phyloP scores from a whole-genome alignment of 1,140 invertebrate genomes.

The Antheraea pernyi region DNA sequence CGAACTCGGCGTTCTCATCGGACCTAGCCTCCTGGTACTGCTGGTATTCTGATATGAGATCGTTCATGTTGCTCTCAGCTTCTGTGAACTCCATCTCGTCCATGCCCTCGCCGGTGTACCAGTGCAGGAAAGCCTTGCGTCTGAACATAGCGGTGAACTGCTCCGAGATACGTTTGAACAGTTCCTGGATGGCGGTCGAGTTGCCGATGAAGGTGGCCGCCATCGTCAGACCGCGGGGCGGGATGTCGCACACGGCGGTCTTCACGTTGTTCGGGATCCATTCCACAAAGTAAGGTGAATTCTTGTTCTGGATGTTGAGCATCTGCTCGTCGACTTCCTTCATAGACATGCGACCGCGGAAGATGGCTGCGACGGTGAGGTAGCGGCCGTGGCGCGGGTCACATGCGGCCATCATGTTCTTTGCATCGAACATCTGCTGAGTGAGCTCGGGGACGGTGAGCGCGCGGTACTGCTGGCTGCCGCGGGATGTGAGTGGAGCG shows the following conservation, averaged over 20 bases:
- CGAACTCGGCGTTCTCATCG: slow-evolving; percentile 85
- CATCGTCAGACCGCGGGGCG: slow-evolving; percentile 85
- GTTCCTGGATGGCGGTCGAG: slow-evolving; percentile 88
- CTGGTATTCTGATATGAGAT: slow-evolving; percentile 85
- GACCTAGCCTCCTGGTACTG: slow-evolving; percentile 92
- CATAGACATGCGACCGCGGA: slow-evolving; percentile 91
- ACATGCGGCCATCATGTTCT: slow-evolving; percentile 93
- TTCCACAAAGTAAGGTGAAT: slow-evolving; percentile 45
- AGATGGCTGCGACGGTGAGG: slow-evolving; percentile 92
- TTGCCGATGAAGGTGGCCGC: slow-evolving; percentile 87
- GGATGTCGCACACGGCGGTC: slow-evolving; percentile 58
- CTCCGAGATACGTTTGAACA: slow-evolving; percentile 79
- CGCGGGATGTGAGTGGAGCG: too few relatives aligned
- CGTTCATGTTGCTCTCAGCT: slow-evolving; percentile 81
- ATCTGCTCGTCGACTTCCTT: slow-evolving; percentile 92
- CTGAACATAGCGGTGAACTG: slow-evolving; percentile 91
- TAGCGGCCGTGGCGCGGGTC: slow-evolving; percentile 87
- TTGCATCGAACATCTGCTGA: slow-evolving; percentile 86
- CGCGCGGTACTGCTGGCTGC: slow-evolving; percentile 84
- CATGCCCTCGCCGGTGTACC: slow-evolving; percentile 91
- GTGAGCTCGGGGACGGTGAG: slow-evolving; percentile 72
- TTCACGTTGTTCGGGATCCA: too few relatives aligned
- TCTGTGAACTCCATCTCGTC: slow-evolving; percentile 92
- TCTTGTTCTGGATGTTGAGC: slow-evolving; percentile 84
- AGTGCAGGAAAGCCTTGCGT: slow-evolving; percentile 86